These are phyloP conservation scores for Apodemus speciosus DNA, from an alignment of 2,113 vertebrate species.

Conservation along the genomic window DNA sequence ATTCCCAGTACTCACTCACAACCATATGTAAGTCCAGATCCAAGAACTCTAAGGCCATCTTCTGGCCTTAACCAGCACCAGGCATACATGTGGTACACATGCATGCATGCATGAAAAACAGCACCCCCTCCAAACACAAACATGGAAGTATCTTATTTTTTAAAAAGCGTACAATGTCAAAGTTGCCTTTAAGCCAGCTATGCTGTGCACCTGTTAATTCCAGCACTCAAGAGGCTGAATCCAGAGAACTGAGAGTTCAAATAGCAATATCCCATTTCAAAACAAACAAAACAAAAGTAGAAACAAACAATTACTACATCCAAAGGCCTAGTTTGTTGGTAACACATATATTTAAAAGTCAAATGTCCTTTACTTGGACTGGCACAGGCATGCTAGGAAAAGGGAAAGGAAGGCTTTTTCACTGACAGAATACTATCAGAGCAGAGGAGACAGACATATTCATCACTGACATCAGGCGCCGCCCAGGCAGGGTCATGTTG, in stretches of 20 bases:
- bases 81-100: neutral
- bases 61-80: neutral
- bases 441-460: neutral
- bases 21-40: neutral
- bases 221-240: neutral
- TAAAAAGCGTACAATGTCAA: neutral
- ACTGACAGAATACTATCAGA: neutral
- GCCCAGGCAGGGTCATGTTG: neutral
- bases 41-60: neutral
- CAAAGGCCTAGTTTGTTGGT: neutral
- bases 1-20: neutral
- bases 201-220: neutral
- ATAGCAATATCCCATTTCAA: neutral
- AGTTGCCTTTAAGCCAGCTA: neutral
- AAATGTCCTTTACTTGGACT: neutral
- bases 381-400: neutral
- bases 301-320: neutral
- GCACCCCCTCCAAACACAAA: neutral
- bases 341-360: neutral
- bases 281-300: neutral
- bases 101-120: neutral
- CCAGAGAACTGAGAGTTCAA: too few relatives aligned
- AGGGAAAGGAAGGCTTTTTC: neutral
- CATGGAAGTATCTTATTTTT: neutral
- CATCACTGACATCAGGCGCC: neutral